Evolutionary conservation across 2,797 vertebrate species (phyloP).

Genomic region (Coregonus suidteri): DNA sequence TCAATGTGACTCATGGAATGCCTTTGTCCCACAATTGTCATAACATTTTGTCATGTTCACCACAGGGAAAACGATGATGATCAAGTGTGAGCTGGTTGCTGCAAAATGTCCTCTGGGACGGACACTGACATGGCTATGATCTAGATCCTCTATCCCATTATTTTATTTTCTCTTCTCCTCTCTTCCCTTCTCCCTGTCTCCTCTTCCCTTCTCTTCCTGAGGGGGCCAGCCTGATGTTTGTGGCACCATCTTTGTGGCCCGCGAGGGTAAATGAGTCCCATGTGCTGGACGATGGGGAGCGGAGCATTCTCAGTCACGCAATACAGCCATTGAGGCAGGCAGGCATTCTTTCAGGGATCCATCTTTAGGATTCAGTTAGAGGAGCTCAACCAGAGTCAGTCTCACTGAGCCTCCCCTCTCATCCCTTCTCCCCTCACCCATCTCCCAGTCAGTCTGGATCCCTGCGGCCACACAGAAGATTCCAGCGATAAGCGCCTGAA

Average conservation of each 20-base stretch:
- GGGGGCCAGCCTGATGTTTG: conserved; percentile 68
- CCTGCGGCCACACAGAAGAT: conserved; percentile 63
- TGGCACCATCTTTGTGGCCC: conserved; percentile 74
- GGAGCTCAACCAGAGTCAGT: conserved; percentile 46
- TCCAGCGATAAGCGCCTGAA: conserved; percentile 57
- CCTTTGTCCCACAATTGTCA: conserved; percentile 39
- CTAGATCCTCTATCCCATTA: not conserved
- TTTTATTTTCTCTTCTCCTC: conserved; percentile 24
- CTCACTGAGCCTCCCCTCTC: conserved; percentile 23
- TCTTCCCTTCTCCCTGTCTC: conserved; percentile 33
- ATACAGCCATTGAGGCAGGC: conserved; percentile 70
- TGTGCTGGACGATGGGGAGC: conserved; percentile 74
- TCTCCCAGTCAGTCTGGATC: conserved; percentile 46
- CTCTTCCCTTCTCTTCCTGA: conserved; percentile 44
- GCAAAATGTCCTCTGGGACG: conserved; percentile 41
- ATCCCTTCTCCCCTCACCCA: conserved; percentile 31
- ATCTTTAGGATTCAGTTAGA: conserved; percentile 63
- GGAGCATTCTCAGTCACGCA: conserved; percentile 73
- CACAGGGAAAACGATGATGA: conserved; percentile 50
- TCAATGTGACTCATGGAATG: conserved; percentile 50
- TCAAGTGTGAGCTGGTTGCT: conserved; percentile 48
- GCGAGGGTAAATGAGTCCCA: conserved; percentile 78
- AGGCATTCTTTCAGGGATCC: conserved; percentile 74
- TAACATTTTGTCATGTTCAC: conserved; percentile 49
- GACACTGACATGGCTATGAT: conserved; percentile 36